Conservation (phyloP, 2,797 vertebrate species). For the Rhinophrynus dorsalis region DNA sequence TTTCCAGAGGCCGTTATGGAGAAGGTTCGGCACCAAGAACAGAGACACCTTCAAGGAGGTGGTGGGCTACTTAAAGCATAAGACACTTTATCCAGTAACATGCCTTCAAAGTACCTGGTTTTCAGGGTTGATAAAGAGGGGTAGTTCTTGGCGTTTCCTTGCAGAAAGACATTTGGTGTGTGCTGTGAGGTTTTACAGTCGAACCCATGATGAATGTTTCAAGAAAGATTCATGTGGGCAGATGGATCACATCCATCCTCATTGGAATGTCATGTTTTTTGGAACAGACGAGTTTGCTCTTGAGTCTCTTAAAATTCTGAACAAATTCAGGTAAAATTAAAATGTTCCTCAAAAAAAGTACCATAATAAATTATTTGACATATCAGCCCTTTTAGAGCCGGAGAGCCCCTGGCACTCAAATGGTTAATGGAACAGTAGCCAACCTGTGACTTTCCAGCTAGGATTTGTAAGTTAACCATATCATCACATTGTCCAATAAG, state of each 20-base stretch:
- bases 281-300: conserved; percentile 85
- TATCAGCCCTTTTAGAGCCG: too few species aligned
- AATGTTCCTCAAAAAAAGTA: too few species aligned
- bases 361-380: too few species aligned
- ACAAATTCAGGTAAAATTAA: conserved; percentile 76
- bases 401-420: too few species aligned
- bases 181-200: not conserved
- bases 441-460: too few species aligned
- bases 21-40: not conserved
- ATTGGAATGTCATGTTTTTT: conserved; percentile 87
- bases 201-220: not conserved
- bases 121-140: not conserved
- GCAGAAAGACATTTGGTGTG: not conserved
- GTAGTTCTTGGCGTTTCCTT: not conserved
- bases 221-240: not conserved
- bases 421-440: too few species aligned
- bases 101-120: not conserved
- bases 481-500: too few species aligned
- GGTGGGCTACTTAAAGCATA: not conserved
- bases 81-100: not conserved
- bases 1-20: not conserved
- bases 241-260: conserved; percentile 58
- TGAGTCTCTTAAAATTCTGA: conserved; percentile 74
- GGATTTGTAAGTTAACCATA: too few species aligned
- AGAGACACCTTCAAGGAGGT: not conserved